Evolutionary conservation across 2,113 vertebrate species (phyloP).

Genomic region (Camelus bactrianus): DNA sequence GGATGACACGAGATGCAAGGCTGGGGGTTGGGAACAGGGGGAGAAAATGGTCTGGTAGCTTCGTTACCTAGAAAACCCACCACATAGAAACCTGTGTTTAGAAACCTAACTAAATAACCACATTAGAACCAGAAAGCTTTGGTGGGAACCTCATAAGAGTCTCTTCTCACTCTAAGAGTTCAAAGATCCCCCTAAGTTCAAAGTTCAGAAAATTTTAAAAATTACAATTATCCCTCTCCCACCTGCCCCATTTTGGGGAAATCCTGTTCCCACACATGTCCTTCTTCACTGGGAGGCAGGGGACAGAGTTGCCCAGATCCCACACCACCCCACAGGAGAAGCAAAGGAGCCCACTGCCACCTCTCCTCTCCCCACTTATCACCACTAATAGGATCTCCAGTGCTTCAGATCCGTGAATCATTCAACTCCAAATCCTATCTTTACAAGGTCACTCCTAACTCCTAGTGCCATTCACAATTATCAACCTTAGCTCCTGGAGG

Average conservation of each 20-base stretch:
- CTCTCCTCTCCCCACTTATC: not conserved
- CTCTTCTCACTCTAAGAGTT: slow-evolving; percentile 11
- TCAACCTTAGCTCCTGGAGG: not conserved
- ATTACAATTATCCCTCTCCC: not conserved
- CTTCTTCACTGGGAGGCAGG: not conserved
- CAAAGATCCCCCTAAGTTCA: not conserved
- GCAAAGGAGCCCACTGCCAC: not conserved
- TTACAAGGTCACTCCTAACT: not conserved
- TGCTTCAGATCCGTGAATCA: not conserved
- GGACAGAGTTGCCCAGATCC: not conserved
- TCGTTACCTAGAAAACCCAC: slow-evolving; percentile 45
- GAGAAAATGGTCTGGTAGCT: not conserved
- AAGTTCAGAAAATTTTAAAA: not conserved
- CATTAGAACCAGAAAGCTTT: not conserved
- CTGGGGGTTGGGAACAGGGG: not conserved
- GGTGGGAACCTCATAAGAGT: slow-evolving; percentile 4
- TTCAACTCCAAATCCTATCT: not conserved
- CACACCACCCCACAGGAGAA: not conserved
- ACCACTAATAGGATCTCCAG: not conserved
- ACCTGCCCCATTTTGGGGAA: not conserved
- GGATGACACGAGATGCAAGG: not conserved
- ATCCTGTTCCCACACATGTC: not conserved
- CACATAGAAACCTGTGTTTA: not conserved
- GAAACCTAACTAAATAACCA: not conserved
- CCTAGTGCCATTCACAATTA: not conserved